Evolutionary conservation across 2,888 invertebrate genomes (phyloP).

Genomic region (Ormyrus thymus): DNA sequence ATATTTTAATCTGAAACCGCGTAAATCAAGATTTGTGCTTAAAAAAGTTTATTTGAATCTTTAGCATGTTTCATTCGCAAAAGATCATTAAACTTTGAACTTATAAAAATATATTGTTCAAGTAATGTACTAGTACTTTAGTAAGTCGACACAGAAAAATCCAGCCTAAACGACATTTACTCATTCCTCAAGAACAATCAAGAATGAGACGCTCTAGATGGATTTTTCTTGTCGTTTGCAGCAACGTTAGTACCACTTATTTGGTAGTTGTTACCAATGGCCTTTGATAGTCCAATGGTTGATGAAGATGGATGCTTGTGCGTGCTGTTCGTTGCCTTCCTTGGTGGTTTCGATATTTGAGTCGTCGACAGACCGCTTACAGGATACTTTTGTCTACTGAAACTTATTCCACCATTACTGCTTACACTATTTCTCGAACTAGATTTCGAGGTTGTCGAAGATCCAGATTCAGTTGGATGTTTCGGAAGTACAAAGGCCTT

Average conservation of each 20-base stretch:
- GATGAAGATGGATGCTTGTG: conserved; percentile 49
- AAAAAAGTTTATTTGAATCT: too few relatives aligned
- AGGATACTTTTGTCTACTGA: conserved; percentile 80
- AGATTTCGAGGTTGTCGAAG: conserved; percentile 61
- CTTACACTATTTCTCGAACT: conserved; percentile 59
- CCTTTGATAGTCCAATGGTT: conserved; percentile 8
- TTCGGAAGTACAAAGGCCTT: conserved; percentile 90
- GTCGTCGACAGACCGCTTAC: conserved; percentile 81
- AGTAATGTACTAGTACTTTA: too few relatives aligned
- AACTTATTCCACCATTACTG: conserved; percentile 70
- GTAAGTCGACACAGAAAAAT: too few relatives aligned
- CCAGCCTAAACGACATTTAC: not conserved
- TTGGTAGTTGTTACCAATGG: conserved; percentile 51
- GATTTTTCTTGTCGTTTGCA: conserved; percentile 67
- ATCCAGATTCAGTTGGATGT: conserved; percentile 74
- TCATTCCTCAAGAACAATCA: conserved; percentile 56
- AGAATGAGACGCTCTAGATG: conserved; percentile 70
- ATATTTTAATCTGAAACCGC: too few relatives aligned
- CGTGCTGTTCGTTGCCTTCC: conserved; percentile 43
- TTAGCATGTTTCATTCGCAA: too few relatives aligned
- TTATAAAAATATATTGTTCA: too few relatives aligned
- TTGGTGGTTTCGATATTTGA: conserved; percentile 77
- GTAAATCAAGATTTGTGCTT: too few relatives aligned
- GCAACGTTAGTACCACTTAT: conserved; percentile 58
- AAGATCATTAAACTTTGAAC: too few relatives aligned